Base-by-base conservation (phyloP, 2,113 vertebrate genomes). In the Calyptommatus sinebrachiatus region DNA sequence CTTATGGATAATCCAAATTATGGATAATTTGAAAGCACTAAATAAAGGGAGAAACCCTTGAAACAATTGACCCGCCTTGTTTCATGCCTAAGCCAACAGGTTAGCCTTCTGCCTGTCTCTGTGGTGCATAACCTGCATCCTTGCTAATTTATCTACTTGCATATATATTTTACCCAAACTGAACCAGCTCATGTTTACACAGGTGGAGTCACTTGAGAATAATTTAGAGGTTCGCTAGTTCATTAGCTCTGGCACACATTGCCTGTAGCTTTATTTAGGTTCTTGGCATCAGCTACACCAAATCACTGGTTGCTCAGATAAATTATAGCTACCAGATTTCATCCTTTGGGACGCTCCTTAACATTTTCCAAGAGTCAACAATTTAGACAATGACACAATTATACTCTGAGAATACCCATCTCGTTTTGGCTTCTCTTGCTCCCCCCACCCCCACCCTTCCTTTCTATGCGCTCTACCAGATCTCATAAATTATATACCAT, bases 301-400 rank as follows among this genome's bases (percentile, higher is more conserved):
- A 84, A 84, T 89, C 85, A 80, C 81, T 83, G 71, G 76, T 82
- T 88, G 84, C 83, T 85, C 74, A 83, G 85, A 79, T 85, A 86
- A 84, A 84, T 87, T 80, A 81, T 35, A 80, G 83, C 83, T 76
- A 73, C 78, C 75, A 71, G 77, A 88, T 69, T 72, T 73, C 62
- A 78, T 63, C 71, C 74, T 21, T 75, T 18, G 73, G 72, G 82
- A 74, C 68, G 79, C 79, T 67, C 72, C 5, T 28, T 66, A 50
- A 28, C 63, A 0, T 75, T 72, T 82, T 71, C 35, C 76, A 45
- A 83, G 11, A 78, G 72, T 80, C 85, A 74, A 18, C 81, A 63
- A n/a, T 28, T 57, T 79, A 60, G 69, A 31, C 53, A 26, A 29
- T 70, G 7, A 50, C 46, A 65, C 45, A 65, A n/a, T 84, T 72